phyloP scores from a whole-genome alignment of 2,888 invertebrate species.

The Drosophila seclusa region DNA sequence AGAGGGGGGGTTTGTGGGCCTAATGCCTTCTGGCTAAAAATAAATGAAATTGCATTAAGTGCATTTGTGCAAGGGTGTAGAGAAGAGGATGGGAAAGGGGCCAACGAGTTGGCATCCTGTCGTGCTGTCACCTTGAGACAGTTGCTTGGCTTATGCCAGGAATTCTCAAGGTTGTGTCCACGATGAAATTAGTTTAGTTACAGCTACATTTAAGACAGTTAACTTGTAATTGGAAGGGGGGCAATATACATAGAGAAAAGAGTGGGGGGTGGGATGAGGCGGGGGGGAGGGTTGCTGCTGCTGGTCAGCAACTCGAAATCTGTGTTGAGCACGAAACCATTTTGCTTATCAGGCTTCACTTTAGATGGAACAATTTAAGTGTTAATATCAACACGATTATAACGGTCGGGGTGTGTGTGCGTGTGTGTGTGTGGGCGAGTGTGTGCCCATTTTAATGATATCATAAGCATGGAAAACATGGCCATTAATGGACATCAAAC shows the following conservation, averaged over 20 bases:
- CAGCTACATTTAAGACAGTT: conserved; percentile 32
- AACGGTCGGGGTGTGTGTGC: conserved; percentile 6
- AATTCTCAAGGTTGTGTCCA: conserved; percentile 47
- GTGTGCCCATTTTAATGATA: conserved; percentile 60
- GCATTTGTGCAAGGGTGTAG: conserved; percentile 25
- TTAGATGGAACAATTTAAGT: conserved; percentile 36
- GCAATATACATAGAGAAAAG: not conserved
- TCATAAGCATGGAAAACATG: conserved; percentile 63
- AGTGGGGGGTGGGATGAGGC: too few relatives aligned
- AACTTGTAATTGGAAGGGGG: conserved; percentile 19
- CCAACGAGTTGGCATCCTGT: conserved; percentile 28
- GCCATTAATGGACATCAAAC: conserved; percentile 66
- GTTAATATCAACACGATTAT: conserved; percentile 36
- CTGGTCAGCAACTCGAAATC: conserved; percentile 12
- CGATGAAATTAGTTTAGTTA: conserved; percentile 56
- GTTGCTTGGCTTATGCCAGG: conserved; percentile 28
- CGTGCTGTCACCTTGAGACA: conserved; percentile 46
- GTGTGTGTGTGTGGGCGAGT: conserved; percentile 10
- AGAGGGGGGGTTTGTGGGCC: not conserved
- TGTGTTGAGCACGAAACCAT: conserved; percentile 10
- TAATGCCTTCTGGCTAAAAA: conserved; percentile 35
- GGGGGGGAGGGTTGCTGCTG: not conserved
- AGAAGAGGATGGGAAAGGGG: not conserved
- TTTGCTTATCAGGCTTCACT: conserved; percentile 33
- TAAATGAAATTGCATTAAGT: conserved; percentile 63